A percentile compares a stretch with the other conserved stretches of the same genome.
These are phyloP conservation scores for Stegophylla sp. DNA, from an alignment of 2,888 invertebrate genomes.

Conservation along the genomic window DNA sequence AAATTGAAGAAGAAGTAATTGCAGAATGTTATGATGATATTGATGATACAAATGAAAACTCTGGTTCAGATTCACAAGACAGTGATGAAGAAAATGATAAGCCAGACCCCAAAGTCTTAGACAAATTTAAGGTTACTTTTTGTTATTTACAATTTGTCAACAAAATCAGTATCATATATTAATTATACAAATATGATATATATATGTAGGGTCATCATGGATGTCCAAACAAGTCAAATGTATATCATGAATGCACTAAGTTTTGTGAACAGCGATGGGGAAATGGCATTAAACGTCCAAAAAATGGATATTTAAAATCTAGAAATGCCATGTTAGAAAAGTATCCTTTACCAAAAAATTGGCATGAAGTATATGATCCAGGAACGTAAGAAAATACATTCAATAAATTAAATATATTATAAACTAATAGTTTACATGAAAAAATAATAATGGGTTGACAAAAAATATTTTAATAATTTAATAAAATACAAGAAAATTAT, in stretches of 20 bases:
- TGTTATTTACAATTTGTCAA: too few species aligned
- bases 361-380: conserved; percentile 93
- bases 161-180: background rate
- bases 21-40: conserved; percentile 89
- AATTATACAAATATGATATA: conserved; percentile 55
- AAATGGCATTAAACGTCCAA: conserved; percentile 75
- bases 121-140: conserved; percentile 61
- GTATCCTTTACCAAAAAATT: conserved; percentile 89
- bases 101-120: conserved; percentile 60
- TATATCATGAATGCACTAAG: conserved; percentile 88
- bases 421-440: too few species aligned
- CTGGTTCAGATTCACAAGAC: conserved; percentile 56
- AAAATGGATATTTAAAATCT: conserved; percentile 76
- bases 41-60: conserved; percentile 66
- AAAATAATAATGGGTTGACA: too few species aligned
- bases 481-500: background rate
- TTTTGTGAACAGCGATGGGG: conserved; percentile 91
- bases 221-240: conserved; percentile 95
- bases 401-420: too few species aligned
- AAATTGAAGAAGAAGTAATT: conserved; percentile 84
- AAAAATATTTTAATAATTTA: too few species aligned
- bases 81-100: conserved; percentile 60
- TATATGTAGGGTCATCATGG: conserved; percentile 67
- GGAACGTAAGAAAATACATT: conserved; percentile 69
- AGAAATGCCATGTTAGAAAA: conserved; percentile 80